phyloP scores from a whole-genome alignment of 2,797 vertebrate genomes.

The Gadopsis marmoratus region DNA sequence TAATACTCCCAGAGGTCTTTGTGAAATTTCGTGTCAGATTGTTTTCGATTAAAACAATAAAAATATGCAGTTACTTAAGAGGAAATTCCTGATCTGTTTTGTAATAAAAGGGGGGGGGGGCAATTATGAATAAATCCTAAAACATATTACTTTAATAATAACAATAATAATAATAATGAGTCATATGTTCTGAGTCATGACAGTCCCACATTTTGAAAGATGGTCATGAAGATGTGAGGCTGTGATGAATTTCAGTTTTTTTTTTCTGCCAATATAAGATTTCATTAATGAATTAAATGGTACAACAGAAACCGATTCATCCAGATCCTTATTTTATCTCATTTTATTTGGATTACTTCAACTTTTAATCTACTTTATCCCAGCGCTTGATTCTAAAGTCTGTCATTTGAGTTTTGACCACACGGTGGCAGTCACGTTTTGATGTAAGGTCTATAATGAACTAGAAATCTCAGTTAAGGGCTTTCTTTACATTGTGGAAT shows the following conservation, averaged over 20 bases:
- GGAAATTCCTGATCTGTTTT: not conserved
- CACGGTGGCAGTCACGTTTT: constrained; percentile 41
- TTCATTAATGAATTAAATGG: not conserved
- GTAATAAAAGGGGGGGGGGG: not conserved
- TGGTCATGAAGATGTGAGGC: not conserved
- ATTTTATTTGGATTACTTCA: not conserved
- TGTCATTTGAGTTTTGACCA: constrained; percentile 34
- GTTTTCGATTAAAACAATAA: constrained; percentile 89
- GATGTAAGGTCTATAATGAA: not conserved
- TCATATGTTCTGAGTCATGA: not conserved
- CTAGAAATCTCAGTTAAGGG: not conserved
- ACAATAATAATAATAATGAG: too few relatives aligned
- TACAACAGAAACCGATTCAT: not conserved
- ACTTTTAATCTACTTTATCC: not conserved
- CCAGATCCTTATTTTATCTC: not conserved
- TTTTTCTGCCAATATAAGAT: not conserved
- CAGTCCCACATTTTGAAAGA: not conserved
- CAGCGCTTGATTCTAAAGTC: not conserved
- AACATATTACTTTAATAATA: not conserved
- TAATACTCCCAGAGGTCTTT: constrained; percentile 82
- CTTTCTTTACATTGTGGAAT: not conserved
- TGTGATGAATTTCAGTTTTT: not conserved
- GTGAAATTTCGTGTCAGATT: constrained; percentile 84
- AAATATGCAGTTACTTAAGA: constrained; percentile 81
- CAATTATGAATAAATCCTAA: not conserved